A percentile compares a stretch with the other conserved stretches of the same genome.
These are phyloP conservation scores for Ochropleura leucogaster DNA, from an alignment of 2,888 invertebrate species.

Conservation along the genomic window DNA sequence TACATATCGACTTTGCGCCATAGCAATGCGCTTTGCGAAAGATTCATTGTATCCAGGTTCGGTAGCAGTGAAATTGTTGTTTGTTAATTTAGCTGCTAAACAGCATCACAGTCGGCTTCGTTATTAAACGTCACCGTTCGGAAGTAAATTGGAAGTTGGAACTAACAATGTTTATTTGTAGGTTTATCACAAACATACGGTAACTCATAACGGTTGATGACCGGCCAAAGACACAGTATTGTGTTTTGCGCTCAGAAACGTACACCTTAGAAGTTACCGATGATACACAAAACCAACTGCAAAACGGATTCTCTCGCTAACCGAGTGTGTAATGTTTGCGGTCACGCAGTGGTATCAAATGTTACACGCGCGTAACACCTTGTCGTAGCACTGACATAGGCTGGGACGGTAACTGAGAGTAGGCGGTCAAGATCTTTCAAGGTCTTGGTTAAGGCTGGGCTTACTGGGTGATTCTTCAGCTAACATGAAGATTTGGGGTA, in stretches of 20 bases:
- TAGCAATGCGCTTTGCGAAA: conserved; percentile 8
- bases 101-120: not conserved
- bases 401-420: conserved; percentile 1
- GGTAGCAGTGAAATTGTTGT: conserved; percentile 3
- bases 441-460: conserved; percentile 16
- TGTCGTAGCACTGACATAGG: conserved; percentile 8
- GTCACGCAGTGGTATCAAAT: conserved; percentile 30
- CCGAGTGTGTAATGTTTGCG: conserved; percentile 26
- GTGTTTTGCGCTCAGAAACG: not conserved
- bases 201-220: not conserved
- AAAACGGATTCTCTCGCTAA: conserved; percentile 8
- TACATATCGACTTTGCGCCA: conserved; percentile 33
- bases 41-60: not conserved
- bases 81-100: conserved; percentile 1
- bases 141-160: not conserved
- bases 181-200: not conserved
- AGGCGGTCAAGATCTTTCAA: conserved; percentile 29
- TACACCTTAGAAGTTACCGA: not conserved
- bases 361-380: conserved; percentile 28
- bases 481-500: not conserved
- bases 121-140: not conserved
- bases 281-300: not conserved
- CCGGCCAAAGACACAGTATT: not conserved
- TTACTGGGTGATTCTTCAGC: not conserved
- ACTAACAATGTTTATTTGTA: not conserved